Evolutionary conservation across 2,888 invertebrate species (phyloP).

Genomic region (Noctua janthe): DNA sequence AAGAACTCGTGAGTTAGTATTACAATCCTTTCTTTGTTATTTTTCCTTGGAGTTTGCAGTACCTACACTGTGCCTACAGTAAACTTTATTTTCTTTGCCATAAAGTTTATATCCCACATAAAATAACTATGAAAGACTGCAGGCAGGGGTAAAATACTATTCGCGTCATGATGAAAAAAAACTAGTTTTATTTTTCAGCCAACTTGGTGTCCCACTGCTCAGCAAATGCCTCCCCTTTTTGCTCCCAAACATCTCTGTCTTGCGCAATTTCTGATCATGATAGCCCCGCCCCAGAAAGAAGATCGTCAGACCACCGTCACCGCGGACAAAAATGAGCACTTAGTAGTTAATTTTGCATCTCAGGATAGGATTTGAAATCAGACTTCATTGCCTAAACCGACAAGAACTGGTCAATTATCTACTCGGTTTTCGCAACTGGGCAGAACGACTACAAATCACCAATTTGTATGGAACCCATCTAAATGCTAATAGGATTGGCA

Average conservation of each 20-base stretch:
- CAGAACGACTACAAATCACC: background rate
- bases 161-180: no score
- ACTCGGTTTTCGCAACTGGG: slow-evolving; percentile 3
- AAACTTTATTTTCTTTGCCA: background rate
- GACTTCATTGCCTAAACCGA: background rate
- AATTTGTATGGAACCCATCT: slow-evolving; percentile 25
- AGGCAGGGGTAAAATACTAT: no score
- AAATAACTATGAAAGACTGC: no score
- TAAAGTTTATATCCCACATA: no score
- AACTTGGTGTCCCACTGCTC: background rate
- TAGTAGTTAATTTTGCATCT: background rate
- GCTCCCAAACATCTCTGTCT: no score
- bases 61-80: background rate
- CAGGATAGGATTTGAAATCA: background rate
- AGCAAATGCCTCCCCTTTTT: no score
- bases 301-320: background rate
- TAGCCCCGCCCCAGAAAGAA: no score
- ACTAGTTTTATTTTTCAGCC: no score
- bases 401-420: background rate
- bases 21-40: background rate
- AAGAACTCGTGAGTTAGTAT: background rate
- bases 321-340: background rate
- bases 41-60: background rate
- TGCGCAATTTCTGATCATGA: background rate
- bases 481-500: slow-evolving; percentile 31